A percentile compares a stretch with the other conserved stretches of the same genome.
phyloP scores from a whole-genome alignment of 2,113 vertebrate genomes.

The Menura novaehollandiae region DNA sequence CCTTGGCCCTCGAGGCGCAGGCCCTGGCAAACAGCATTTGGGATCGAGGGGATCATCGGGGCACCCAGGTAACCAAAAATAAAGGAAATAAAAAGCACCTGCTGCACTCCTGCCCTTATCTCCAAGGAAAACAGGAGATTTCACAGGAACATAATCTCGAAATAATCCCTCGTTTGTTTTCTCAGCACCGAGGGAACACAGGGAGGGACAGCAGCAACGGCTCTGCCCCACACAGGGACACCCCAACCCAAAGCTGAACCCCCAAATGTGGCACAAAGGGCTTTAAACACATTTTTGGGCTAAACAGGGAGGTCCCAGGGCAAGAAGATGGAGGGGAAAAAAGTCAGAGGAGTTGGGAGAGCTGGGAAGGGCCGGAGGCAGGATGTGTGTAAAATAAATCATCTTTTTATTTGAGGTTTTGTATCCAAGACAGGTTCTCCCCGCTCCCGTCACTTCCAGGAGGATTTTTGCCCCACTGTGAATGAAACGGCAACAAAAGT shows the following conservation, averaged over 20 bases:
- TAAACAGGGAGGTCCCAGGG: too few species aligned
- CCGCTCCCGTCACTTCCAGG: accelerated
- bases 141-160: accelerated
- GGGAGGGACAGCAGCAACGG: not conserved
- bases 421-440: not conserved
- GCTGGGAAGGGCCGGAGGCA: accelerated
- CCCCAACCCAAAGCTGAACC: not conserved
- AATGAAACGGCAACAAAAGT: not conserved
- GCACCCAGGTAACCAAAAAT: not conserved
- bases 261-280: accelerated
- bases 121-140: not conserved
- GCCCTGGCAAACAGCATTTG: not conserved
- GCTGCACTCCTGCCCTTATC: not conserved
- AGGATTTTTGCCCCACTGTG: accelerated
- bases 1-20: accelerated
- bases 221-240: accelerated
- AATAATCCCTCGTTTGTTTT: not conserved
- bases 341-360: accelerated
- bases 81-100: not conserved
- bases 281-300: not conserved
- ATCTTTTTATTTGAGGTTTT: slow-evolving; percentile 23
- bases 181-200: not conserved
- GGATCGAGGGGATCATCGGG: accelerated
- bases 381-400: slow-evolving; percentile 35
- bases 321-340: accelerated